Base-by-base conservation (phyloP, 2,113 vertebrate species). In the Nycticryphes semicollaris region DNA sequence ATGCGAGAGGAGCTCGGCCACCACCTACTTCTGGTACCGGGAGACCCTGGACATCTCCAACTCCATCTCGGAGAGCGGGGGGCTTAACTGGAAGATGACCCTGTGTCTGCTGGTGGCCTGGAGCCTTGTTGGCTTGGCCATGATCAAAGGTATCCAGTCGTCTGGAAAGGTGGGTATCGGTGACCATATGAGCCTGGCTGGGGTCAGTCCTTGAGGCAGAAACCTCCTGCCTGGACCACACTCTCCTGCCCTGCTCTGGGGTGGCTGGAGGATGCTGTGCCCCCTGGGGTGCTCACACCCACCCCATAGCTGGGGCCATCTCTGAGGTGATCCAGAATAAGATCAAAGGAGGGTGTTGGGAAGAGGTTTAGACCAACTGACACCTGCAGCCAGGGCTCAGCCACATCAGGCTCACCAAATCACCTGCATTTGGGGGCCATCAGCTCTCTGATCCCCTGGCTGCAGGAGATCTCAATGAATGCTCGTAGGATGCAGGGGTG, bases 1-100 rank as follows among this genome's bases (percentile, higher is more conserved):
- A 97, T 99, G 99, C 10, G 99, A 99, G 75, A 99, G 98, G 97
- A 99, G 99, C 97, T 99, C 99, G 0, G 99, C 99, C 84, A 99
- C 99, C 47, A 99, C 99, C 43, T 99, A 99, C 96, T 99, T 99
- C 98, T 99, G 99, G 99, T 99, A 99, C 96, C 98, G 99, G 10
- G 98, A 99, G 97, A 97, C 99, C 51, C 92, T 99, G 89, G 99
- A 99, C 97, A 99, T 99, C 96, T 99, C 99, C 96, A 98, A 98
- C 98, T 98, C 97, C 95, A 99, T 99, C 87, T 99, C 99, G 0
- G 98, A 99, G 97, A 99, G 99, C 0, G 99, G 99, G 1, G 99
- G 99, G 7, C 98, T 99, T 20, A 99, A 99, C 97, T 99, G 99
- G 99, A 99, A 97, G 98, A 99, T 99, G 99, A 99, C 98, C 5